A percentile compares a stretch with the other conserved stretches of the same genome.
phyloP scores from a whole-genome alignment of 2,113 vertebrate species.

The Gnathochromis pfefferi region DNA sequence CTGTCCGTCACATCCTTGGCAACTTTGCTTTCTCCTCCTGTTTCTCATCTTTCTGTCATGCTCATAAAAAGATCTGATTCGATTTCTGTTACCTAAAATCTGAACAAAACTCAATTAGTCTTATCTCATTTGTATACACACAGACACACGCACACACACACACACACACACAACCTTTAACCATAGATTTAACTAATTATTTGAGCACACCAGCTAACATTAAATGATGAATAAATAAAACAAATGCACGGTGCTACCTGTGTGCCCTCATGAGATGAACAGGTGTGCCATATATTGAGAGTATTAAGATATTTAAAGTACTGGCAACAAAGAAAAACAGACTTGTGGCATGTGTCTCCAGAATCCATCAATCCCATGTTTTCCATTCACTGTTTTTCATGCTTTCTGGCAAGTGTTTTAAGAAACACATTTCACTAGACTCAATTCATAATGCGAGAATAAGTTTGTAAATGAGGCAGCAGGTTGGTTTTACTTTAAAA shows the following conservation, averaged over 20 bases:
- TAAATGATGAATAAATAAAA: not conserved
- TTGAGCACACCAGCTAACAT: not conserved
- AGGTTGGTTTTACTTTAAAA: not conserved
- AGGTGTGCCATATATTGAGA: not conserved
- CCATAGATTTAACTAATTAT: not conserved
- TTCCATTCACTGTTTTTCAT: not conserved
- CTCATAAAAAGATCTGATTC: not conserved
- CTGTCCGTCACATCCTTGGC: not conserved
- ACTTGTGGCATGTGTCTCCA: not conserved
- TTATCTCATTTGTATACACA: not conserved
- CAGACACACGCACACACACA: not conserved
- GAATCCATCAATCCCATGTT: not conserved
- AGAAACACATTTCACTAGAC: not conserved
- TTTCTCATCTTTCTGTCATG: not conserved
- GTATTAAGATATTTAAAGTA: not conserved
- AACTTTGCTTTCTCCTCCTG: not conserved
- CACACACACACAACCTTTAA: not conserved
- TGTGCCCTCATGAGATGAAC: not conserved
- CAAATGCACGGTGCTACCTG: not conserved
- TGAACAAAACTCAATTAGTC: not conserved
- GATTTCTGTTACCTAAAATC: not conserved
- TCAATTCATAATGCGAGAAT: accelerated
- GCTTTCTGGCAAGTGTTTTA: not conserved
- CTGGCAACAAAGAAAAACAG: not conserved
- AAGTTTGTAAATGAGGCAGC: accelerated